Percentiles rank a stretch among this genome's conserved stretches.
Evolutionary conservation across 2,797 vertebrate species (phyloP).

Genomic region (Periophthalmus magnuspinnatus): DNA sequence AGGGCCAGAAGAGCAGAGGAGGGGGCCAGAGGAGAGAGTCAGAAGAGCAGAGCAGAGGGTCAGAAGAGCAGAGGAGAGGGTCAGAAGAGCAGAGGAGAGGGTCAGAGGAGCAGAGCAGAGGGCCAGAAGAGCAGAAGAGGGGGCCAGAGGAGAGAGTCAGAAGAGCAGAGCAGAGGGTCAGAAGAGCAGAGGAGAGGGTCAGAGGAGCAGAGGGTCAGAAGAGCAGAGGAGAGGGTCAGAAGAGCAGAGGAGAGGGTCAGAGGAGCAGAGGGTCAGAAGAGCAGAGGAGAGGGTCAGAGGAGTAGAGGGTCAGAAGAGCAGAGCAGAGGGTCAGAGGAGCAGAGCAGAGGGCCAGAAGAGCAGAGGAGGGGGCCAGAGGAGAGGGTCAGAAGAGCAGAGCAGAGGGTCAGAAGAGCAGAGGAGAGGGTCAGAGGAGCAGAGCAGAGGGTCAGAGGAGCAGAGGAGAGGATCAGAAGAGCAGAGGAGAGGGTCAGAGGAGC

Average conservation of each 20-base stretch:
- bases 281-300: background rate
- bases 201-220: background rate
- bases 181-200: background rate
- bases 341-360: background rate
- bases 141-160: constrained; percentile 3
- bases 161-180: background rate
- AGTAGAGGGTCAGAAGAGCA: background rate
- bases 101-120: background rate
- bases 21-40: background rate
- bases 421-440: background rate
- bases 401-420: background rate
- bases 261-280: background rate
- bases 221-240: background rate
- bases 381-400: too few relatives aligned
- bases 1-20: too few relatives aligned
- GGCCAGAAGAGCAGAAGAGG: background rate
- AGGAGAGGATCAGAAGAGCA: background rate
- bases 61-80: background rate
- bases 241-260: too few relatives aligned
- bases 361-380: too few relatives aligned
- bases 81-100: background rate
- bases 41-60: background rate
- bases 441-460: background rate
- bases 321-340: too few relatives aligned
- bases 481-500: background rate